Evolutionary conservation across 2,888 invertebrate genomes (phyloP).

Genomic region (Slavum lentiscoides): DNA sequence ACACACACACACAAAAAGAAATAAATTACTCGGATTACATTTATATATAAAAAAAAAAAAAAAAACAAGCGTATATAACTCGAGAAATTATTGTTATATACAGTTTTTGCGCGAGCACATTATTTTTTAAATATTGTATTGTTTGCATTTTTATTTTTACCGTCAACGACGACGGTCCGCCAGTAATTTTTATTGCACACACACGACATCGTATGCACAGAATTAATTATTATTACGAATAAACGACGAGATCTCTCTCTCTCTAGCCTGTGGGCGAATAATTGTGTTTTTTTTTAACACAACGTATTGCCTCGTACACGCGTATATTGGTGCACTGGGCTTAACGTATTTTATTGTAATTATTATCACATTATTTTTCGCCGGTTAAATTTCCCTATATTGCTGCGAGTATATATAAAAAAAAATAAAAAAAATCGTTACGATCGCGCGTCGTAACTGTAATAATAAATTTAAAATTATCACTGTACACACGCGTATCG

Average conservation of each 20-base stretch:
- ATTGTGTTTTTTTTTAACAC: constrained; percentile 3
- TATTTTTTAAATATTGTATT: neutral
- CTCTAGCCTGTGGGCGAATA: neutral
- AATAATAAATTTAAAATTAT: no score
- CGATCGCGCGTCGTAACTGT: no score
- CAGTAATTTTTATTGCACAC: constrained; percentile 18
- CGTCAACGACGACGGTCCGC: neutral
- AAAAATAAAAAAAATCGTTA: no score
- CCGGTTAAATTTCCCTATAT: no score
- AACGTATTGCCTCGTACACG: neutral
- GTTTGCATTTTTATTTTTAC: constrained; percentile 23
- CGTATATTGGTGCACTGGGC: no score
- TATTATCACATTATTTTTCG: no score
- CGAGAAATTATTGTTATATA: constrained; percentile 12
- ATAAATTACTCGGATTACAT: neutral
- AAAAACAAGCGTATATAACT: neutral
- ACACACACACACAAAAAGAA: no score
- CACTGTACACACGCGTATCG: no score
- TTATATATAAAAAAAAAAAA: no score
- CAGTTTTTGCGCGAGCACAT: neutral
- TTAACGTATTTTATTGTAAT: no score
- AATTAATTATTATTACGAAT: constrained; percentile 25
- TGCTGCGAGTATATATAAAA: no score
- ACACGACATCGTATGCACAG: neutral
- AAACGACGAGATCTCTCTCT: constrained; percentile 9